Conservation (phyloP, 2,113 vertebrate species). For the Myocastor coypus region DNA sequence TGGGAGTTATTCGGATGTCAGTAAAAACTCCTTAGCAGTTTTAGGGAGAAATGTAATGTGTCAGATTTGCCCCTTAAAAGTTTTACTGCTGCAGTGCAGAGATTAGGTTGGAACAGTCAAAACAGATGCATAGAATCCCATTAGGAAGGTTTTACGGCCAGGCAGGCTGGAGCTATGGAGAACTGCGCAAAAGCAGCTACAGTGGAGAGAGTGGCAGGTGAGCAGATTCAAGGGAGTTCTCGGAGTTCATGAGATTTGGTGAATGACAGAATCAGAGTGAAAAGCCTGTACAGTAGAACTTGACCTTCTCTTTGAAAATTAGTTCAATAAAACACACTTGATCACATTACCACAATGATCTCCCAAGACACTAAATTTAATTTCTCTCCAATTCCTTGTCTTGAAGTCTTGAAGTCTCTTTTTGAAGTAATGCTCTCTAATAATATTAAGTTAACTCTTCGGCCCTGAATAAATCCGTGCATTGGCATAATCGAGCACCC, state of each 20-base stretch:
- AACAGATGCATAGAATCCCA: not conserved
- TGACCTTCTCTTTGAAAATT: slow-evolving; percentile 47
- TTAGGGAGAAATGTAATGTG: not conserved
- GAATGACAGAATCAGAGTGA: not conserved
- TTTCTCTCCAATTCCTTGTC: slow-evolving; percentile 16
- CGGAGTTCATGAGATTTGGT: not conserved
- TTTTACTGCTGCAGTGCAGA: not conserved
- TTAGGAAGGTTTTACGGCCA: not conserved
- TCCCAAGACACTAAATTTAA: slow-evolving; percentile 5
- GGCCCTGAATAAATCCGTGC: not conserved
- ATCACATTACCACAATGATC: not conserved
- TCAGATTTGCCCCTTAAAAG: not conserved
- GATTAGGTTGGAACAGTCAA: not conserved
- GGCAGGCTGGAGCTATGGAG: not conserved
- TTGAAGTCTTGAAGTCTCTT: slow-evolving; percentile 13
- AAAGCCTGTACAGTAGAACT: not conserved
- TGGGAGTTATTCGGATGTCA: not conserved
- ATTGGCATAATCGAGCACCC: slow-evolving; percentile 11
- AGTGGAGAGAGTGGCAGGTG: not conserved
- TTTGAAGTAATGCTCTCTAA: not conserved
- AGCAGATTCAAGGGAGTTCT: not conserved
- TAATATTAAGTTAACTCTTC: slow-evolving; percentile 33
- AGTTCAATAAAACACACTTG: slow-evolving; percentile 6
- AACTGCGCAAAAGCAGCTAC: not conserved
- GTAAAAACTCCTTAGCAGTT: not conserved